Percentiles rank a stretch among this genome's conserved stretches.
Conservation (phyloP, 2,888 invertebrate genomes). For the Drosophila meridiana region DNA sequence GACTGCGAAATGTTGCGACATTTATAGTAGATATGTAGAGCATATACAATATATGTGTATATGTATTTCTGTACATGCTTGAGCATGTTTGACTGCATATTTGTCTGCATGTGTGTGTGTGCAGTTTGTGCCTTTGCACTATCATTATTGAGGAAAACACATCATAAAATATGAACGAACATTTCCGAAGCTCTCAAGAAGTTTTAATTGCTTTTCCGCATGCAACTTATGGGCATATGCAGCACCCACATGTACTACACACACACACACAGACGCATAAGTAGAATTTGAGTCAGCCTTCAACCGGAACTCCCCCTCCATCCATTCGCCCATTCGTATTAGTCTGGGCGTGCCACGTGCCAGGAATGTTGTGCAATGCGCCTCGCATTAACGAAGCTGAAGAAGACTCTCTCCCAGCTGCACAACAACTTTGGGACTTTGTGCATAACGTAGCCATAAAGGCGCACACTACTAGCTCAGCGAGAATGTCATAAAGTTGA, state of each 20-base stretch:
- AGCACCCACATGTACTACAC: conserved; percentile 10
- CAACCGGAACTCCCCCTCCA: neutral
- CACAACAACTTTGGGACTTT: conserved; percentile 48
- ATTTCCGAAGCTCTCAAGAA: conserved; percentile 70
- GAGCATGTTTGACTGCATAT: neutral
- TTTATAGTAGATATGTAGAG: neutral
- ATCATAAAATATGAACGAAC: conserved; percentile 74
- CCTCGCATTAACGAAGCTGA: conserved; percentile 12
- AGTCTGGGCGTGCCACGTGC: conserved; percentile 22
- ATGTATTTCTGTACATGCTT: neutral
- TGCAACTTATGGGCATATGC: conserved; percentile 57
- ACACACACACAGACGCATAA: conserved; percentile 4
- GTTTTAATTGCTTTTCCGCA: conserved; percentile 78
- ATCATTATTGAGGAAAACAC: conserved; percentile 57
- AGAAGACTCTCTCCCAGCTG: conserved; percentile 37
- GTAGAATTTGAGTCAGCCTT: conserved; percentile 19
- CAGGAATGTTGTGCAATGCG: conserved; percentile 28
- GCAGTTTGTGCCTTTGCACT: conserved; percentile 3
- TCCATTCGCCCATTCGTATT: conserved; percentile 9
- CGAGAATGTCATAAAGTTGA: conserved; percentile 74
- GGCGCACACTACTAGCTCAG: conserved; percentile 19
- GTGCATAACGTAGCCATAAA: conserved; percentile 66
- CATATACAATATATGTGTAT: neutral
- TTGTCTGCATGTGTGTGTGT: conserved; percentile 11
- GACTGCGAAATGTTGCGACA: conserved; percentile 18